Conservation (phyloP, 2,797 vertebrate genomes). For the Rhodeus uyekii region DNA sequence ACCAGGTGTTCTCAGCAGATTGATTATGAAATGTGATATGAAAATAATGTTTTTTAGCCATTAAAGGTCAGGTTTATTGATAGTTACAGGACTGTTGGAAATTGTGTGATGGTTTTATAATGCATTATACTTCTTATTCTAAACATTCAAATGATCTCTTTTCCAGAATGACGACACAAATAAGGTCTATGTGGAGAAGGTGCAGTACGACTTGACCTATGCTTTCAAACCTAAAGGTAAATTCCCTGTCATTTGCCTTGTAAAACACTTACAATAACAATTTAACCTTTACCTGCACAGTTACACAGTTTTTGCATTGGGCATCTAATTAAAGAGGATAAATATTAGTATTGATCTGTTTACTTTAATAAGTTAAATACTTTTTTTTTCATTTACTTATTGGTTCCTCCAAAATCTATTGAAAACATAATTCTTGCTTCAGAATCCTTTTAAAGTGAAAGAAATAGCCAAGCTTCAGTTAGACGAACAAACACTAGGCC, state of each 20-base stretch:
- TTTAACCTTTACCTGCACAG: not conserved
- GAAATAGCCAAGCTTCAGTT: not conserved
- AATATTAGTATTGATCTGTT: not conserved
- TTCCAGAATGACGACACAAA: constrained; percentile 62
- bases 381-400: not conserved
- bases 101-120: not conserved
- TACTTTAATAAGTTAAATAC: not conserved
- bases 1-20: not conserved
- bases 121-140: not conserved
- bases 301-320: not conserved
- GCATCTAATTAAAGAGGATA: not conserved
- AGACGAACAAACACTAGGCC: not conserved
- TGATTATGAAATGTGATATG: not conserved
- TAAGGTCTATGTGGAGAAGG: constrained; percentile 47
- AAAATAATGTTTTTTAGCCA: not conserved
- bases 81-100: not conserved
- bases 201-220: constrained; percentile 64
- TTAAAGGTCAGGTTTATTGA: not conserved
- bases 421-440: not conserved
- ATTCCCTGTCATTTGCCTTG: not conserved
- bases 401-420: not conserved
- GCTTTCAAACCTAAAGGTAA: constrained; percentile 61
- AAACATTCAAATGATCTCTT: not conserved
- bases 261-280: not conserved
- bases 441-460: not conserved